A percentile compares a stretch with the other conserved stretches of the same genome.
Conservation (phyloP, 2,113 vertebrate genomes). For the Trematomus loennbergii region DNA sequence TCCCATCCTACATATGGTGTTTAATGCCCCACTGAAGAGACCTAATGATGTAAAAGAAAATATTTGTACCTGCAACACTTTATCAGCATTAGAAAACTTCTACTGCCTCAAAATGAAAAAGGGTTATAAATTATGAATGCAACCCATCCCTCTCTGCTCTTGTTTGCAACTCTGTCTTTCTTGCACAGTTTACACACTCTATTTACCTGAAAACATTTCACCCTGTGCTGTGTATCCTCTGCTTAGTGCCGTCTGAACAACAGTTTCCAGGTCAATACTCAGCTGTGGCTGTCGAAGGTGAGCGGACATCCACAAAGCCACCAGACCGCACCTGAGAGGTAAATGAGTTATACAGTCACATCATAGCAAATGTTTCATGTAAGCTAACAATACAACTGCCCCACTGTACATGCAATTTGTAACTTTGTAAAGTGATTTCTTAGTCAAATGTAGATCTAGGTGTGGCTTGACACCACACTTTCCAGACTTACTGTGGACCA, state of each 20-base stretch:
- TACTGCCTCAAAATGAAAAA: not conserved
- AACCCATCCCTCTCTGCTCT: not conserved
- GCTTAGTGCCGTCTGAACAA: constrained; percentile 82
- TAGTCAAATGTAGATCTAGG: not conserved
- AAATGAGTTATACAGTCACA: constrained; percentile 28
- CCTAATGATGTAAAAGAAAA: not conserved
- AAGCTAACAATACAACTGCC: not conserved
- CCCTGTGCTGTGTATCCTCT: constrained; percentile 89
- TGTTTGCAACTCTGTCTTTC: not conserved
- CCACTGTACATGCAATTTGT: not conserved
- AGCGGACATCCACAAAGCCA: constrained; percentile 91
- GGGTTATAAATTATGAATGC: not conserved
- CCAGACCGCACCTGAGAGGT: constrained; percentile 88
- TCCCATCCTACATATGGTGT: not conserved
- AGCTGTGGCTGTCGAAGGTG: constrained; percentile 72
- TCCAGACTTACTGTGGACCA: constrained; percentile 89
- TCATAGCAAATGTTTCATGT: not conserved
- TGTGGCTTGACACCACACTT: not conserved
- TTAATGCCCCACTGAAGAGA: not conserved
- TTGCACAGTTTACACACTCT: not conserved
- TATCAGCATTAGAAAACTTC: not conserved
- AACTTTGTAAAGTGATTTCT: not conserved
- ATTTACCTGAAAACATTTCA: constrained; percentile 93
- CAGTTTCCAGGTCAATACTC: constrained; percentile 77
- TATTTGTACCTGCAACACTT: not conserved